Evolutionary conservation across 1,140 invertebrate genomes (phyloP), one percentile per base, ranked within the genome.

Genomic region (Lepidostoma basale): DNA sequence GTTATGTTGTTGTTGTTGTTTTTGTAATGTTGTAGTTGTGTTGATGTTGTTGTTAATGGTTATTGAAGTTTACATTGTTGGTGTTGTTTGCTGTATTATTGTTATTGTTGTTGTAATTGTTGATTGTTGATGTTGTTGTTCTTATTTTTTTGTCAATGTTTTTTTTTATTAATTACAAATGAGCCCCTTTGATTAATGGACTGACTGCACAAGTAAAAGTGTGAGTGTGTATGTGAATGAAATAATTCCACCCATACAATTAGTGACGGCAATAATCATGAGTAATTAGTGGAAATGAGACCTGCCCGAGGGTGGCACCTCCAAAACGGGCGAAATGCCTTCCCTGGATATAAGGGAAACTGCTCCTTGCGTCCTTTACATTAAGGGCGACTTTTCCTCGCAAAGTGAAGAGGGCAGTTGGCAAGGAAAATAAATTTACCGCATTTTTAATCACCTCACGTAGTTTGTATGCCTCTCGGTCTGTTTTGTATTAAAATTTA

Each of bases 261-360:
- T 73, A 69, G 71, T 69, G 67, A 54, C 63, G 67, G 45, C 64
- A 73, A 67, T 69, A 69, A 73, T 73, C 69, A 73, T 69, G 67
- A 73, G 71, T 69, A 73, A 73, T 73, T 73, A 73, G 71, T 73
- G 71, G 44, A 69, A 73, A 69, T 67, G 71, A 73, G 67, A 73
- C 67, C 67, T 47, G 52, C 5, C 22, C n/a, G 16, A 39, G 52
- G 52, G 18, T 45, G 14, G 64, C 62, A 36, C 56, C 67, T 33
- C 18, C 25, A 44, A 23, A 39, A 66, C 39, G 59, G 14, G 28
- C 12, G 9, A 67, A 23, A 30, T 6, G 25, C 25, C 28, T 30
- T 26, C 6, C 9, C 3, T 3, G 9, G 14, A 23, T n/a, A n/a
- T 12, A 12, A 14, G 28, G 33, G 16, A 58, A 12, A 22, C n/a